Evolutionary conservation across 2,888 invertebrate genomes (phyloP), one percentile per base, ranked within the genome.

Genomic region (Meghimatium bilineatum): DNA sequence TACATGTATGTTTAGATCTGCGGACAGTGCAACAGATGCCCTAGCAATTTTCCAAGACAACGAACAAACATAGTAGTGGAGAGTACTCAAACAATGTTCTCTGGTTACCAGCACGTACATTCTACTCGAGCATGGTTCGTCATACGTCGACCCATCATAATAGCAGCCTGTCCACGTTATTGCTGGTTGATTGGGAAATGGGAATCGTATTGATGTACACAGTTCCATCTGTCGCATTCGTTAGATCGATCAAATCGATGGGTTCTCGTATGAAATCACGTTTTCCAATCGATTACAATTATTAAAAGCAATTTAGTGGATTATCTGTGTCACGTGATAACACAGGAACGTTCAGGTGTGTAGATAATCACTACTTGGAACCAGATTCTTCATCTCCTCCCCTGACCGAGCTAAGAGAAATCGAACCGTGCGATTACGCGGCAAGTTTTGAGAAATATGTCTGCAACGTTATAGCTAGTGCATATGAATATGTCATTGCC

Each of bases 11-110:
- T 75, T 34, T 56, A 52, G 75, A 32, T 75, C 34, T 32, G 34
- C 52, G 56, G 75, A 75, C 75, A 56, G 26, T 17, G 75, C 75
- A 56, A 75, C 75, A 75, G 75, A 75, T 75, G 75, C 75, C 56
- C 32, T 56, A 34, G 52, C 75, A 75, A 75, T 75, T 75, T 34
- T n/a, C 34, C n/a, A 75, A 32, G 34, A 0, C 75, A 23, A 0
- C 17, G 8, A 20, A 52, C 75, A 75, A 75, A 75, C 26, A 75
- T 56, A 52, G 34, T 34, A 29, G 23, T 52, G 34, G 52, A 75
- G 75, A 32, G 75, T 34, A 75, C 56, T 52, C 75, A 75, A 75
- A 75, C 36, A 75, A 1, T n/a, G 14, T 23, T 29, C 56, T 26
- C 74, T 32, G 20, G 75, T 56, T 75, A 75, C 23, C 52, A 56